phyloP scores from a whole-genome alignment of 2,113 vertebrate species.

The Bagarius yarrelli region DNA sequence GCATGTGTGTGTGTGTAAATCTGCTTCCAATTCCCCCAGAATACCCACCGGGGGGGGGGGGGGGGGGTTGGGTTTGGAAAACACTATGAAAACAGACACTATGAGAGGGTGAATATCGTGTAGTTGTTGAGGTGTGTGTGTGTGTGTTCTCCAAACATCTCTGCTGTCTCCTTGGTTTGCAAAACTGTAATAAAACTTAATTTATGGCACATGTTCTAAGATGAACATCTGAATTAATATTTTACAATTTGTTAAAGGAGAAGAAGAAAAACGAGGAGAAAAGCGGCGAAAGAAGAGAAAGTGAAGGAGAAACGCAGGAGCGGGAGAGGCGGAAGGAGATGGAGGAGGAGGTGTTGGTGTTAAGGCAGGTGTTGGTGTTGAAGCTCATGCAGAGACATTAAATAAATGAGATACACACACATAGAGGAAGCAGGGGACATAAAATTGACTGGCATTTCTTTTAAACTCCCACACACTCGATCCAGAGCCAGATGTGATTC shows the following conservation, averaged over 20 bases:
- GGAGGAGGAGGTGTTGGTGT: not conserved
- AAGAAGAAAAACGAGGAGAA: constrained; percentile 11
- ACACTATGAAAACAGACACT: not conserved
- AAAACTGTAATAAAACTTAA: not conserved
- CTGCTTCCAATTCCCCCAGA: constrained; percentile 15
- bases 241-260: constrained; percentile 47
- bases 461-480: constrained; percentile 1
- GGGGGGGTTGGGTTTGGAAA: too few relatives aligned
- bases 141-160: not conserved
- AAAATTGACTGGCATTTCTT: constrained; percentile 17
- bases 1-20: not conserved
- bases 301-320: not conserved
- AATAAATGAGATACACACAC: not conserved
- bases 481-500: constrained; percentile 1
- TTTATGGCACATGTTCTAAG: not conserved
- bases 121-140: not conserved
- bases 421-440: not conserved
- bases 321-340: not conserved
- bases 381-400: too few relatives aligned
- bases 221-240: not conserved
- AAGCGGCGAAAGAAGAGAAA: not conserved
- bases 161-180: not conserved
- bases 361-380: not conserved
- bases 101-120: not conserved
- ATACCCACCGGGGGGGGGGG: constrained; percentile 2